Percentiles rank a stretch among this genome's conserved stretches.
These are phyloP conservation scores for Limnothrissa miodon DNA, from an alignment of 2,113 vertebrate species.

Conservation along the genomic window DNA sequence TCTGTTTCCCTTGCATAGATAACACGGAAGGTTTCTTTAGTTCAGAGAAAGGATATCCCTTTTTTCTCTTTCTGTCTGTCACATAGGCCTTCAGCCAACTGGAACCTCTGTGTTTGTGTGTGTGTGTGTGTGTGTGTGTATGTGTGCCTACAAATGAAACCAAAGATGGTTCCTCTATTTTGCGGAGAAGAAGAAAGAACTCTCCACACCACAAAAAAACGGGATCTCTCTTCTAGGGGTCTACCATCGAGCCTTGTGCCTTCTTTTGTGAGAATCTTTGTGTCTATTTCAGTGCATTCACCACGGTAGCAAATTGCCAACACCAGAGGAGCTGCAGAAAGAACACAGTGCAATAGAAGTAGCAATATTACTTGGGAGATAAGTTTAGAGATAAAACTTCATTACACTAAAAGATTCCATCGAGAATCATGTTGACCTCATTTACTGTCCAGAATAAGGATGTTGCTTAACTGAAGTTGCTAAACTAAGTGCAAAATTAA, in stretches of 20 bases:
- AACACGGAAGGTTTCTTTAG: not conserved
- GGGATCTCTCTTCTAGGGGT: not conserved
- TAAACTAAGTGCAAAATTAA: too few relatives aligned
- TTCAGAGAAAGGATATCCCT: not conserved
- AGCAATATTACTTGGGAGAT: too few relatives aligned
- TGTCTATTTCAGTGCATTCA: not conserved
- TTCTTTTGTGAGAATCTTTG: constrained; percentile 1
- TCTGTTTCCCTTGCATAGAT: constrained; percentile 5
- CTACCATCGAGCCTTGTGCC: not conserved
- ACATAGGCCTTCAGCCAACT: not conserved
- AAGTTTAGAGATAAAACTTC: not conserved
- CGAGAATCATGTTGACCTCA: not conserved
- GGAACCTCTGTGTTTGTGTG: not conserved
- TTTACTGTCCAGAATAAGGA: too few relatives aligned
- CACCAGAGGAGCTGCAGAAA: not conserved
- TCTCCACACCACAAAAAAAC: not conserved
- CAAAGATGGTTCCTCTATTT: constrained; percentile 12
- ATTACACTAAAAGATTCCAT: not conserved
- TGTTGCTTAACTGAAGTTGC: too few relatives aligned
- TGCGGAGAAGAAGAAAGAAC: not conserved
- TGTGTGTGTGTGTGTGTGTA: not conserved
- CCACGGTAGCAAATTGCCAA: not conserved
- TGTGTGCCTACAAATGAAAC: constrained; percentile 6
- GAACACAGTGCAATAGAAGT: not conserved
- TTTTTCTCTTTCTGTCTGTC: not conserved